Evolutionary conservation across 2,888 invertebrate species (phyloP), one percentile per base, ranked within the genome.

Genomic region (Microplitis manilae): DNA sequence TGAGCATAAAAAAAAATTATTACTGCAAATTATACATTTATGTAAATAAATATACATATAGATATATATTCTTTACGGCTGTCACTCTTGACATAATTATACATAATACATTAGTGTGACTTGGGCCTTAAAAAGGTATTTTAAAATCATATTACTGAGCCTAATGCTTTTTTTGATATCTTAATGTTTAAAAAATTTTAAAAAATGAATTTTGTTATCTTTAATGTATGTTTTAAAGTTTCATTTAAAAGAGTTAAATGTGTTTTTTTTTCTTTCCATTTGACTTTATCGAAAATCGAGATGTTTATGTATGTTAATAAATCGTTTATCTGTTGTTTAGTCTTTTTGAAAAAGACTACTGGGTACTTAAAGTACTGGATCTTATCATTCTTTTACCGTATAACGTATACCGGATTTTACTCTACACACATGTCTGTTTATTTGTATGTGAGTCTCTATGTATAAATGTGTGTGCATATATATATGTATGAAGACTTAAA

Each of bases 321-420:
- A 50, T 50, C 50, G 50, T 50, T 50, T 50, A 50, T 50, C 50
- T 50, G 50, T 50, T 50, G 50, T 50, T 50, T 50, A 50, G 50
- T 50, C 8, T 50, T 50, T 50, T 50, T 50, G 9, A 50, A 50
- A 30, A 50, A 50, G 50, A 50, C 50, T 50, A 50, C 50, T 50
- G 50, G 50, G 50, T 50, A 50, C 50, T 50, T 50, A 50, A 30
- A 50, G 50, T 50, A 50, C 50, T 50, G 50, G 50, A 50, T 50
- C 50, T 50, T 50, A 50, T 50, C 50, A 50, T 8, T 50, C 50
- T 50, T 50, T 50, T 50, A 50, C 50, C 50, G 50, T 50, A 50
- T 50, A 50, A 50, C 13, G 13, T 50, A 50, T 50, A 50, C 50
- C 50, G 50, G 50, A 50, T 50, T 50, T 50, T 50, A 50, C 50